Evolutionary conservation across 2,888 invertebrate genomes (phyloP).

Genomic region (Lycocerus yunnanus): DNA sequence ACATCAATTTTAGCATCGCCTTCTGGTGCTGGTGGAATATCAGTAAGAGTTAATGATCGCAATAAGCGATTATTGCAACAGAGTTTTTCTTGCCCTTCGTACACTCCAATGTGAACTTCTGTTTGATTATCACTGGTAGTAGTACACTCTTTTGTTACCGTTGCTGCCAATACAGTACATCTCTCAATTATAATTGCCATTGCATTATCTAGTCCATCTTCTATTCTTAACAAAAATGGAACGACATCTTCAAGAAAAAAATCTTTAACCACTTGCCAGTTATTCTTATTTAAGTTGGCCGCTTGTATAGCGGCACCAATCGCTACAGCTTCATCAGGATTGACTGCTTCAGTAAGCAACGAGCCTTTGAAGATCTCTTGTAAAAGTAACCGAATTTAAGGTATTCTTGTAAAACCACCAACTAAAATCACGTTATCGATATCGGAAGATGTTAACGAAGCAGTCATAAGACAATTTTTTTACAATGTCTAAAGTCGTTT

Average conservation of each 20-base stretch:
- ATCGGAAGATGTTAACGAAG: neutral
- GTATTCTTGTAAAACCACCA: neutral
- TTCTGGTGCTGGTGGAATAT: neutral
- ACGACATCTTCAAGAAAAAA: neutral
- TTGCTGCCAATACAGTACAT: neutral
- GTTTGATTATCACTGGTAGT: neutral
- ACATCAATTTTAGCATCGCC: neutral
- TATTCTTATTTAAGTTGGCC: neutral
- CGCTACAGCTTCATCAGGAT: neutral
- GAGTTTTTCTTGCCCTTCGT: neutral
- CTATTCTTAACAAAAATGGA: neutral
- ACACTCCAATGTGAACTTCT: neutral
- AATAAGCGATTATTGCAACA: neutral
- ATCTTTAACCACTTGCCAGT: neutral
- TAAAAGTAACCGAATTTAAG: neutral
- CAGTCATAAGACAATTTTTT: neutral
- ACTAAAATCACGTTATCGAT: neutral
- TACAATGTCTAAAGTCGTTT: neutral
- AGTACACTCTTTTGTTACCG: neutral
- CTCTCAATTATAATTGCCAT: neutral
- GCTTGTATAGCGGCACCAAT: neutral
- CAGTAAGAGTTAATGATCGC: neutral
- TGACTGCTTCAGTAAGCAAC: neutral
- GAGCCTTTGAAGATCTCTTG: neutral
- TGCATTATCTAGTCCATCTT: neutral